Evolutionary conservation across 1,140 invertebrate genomes (phyloP).

Genomic region (Penaeus indicus): DNA sequence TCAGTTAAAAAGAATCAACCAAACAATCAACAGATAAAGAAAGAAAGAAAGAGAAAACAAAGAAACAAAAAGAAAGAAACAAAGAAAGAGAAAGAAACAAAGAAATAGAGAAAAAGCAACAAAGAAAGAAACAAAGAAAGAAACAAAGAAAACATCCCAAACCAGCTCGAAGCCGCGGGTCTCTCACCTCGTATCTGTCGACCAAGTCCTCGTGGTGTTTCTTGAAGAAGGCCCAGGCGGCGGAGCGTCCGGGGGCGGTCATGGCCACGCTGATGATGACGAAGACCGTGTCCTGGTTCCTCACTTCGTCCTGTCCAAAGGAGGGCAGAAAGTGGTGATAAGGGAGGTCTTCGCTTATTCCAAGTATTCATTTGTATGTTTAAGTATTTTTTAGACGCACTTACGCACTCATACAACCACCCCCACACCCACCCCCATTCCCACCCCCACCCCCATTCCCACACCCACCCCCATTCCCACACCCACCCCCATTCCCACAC

Average conservation of each 20-base stretch:
- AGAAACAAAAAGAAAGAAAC: background rate
- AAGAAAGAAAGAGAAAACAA: background rate
- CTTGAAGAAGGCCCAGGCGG: conserved; percentile 93
- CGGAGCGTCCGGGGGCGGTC: conserved; percentile 82
- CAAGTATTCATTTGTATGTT: too few species aligned
- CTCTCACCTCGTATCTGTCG: conserved; percentile 80
- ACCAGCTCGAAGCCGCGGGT: background rate
- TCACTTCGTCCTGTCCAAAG: conserved; percentile 83
- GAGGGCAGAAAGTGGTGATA: too few species aligned
- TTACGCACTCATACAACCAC: too few species aligned
- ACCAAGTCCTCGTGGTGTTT: conserved; percentile 84
- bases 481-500: too few species aligned
- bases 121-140: background rate
- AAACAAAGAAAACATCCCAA: background rate
- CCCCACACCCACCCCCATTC: too few species aligned
- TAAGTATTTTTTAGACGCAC: too few species aligned
- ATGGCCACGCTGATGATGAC: conserved; percentile 87
- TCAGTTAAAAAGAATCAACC: too few species aligned
- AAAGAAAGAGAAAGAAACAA: background rate
- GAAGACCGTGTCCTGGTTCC: conserved; percentile 90
- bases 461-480: too few species aligned
- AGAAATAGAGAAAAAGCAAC: background rate
- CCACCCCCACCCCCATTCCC: too few species aligned
- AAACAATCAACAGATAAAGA: too few species aligned
- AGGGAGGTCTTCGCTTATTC: too few species aligned